Conservation (phyloP, 2,888 invertebrate genomes). For the Leptopterna dolabrata region DNA sequence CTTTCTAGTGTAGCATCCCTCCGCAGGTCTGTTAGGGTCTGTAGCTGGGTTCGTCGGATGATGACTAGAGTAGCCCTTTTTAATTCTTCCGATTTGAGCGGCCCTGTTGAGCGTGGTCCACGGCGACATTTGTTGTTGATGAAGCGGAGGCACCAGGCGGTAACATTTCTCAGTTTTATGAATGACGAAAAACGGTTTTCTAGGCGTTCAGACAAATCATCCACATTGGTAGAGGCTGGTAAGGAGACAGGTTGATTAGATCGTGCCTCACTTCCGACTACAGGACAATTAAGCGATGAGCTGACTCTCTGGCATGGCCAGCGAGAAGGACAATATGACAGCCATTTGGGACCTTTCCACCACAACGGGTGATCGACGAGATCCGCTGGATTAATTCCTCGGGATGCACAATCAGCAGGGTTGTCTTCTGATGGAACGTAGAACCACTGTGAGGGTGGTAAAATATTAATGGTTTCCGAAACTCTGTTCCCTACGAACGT, state of each 20-base stretch:
- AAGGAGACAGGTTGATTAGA: not conserved
- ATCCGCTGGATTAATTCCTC: not conserved
- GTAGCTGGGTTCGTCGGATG: not conserved
- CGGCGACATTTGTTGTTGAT: not conserved
- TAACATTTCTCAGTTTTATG: not conserved
- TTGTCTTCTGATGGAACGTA: slow-evolving; percentile 14
- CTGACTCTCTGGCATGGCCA: not conserved
- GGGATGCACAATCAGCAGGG: not conserved
- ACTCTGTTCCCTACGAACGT: not conserved
- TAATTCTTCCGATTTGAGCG: not conserved
- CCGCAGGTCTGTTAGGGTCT: too few relatives aligned
- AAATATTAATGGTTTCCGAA: not conserved
- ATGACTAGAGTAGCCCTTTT: not conserved
- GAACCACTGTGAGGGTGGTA: not conserved
- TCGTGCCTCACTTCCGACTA: not conserved
- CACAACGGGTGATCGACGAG: not conserved
- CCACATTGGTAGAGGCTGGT: not conserved
- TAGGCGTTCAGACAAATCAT: too few relatives aligned
- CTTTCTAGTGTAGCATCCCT: not conserved
- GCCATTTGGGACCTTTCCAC: slow-evolving; percentile 2
- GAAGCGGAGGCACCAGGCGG: not conserved
- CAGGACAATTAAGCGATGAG: not conserved
- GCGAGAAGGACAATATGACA: not conserved
- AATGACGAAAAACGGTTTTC: not conserved
- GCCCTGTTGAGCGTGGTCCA: not conserved